Percentiles rank a stretch among this genome's conserved stretches.
phyloP scores from a whole-genome alignment of 2,113 vertebrate species.

The Alexandromys fortis region DNA sequence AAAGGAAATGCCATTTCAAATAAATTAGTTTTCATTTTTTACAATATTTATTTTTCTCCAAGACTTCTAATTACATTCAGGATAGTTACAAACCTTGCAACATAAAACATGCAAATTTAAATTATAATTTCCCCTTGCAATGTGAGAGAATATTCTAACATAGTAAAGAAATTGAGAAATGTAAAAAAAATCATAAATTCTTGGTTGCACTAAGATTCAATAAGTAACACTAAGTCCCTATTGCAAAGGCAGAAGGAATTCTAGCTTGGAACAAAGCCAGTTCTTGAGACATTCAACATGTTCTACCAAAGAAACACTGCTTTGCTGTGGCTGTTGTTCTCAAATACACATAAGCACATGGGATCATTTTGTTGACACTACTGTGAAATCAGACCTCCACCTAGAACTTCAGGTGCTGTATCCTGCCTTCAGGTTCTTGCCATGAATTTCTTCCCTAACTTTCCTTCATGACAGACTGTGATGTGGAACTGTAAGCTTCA shows the following conservation, averaged over 20 bases:
- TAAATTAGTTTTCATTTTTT: background rate
- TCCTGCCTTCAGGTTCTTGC: background rate
- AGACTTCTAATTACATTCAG: background rate
- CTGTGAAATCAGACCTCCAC: background rate
- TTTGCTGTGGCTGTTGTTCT: background rate
- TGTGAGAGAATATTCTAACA: background rate
- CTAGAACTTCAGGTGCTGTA: background rate
- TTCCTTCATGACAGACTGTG: background rate
- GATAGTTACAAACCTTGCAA: constrained; percentile 19
- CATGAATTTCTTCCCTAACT: background rate
- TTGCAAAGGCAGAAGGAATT: background rate
- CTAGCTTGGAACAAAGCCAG: background rate
- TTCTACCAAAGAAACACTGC: background rate
- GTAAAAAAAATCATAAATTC: background rate
- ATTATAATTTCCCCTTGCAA: constrained; percentile 8
- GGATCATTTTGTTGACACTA: background rate
- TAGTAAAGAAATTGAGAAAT: background rate
- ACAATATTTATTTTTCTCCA: constrained; percentile 21
- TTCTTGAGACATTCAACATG: background rate
- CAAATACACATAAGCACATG: background rate
- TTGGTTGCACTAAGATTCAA: background rate
- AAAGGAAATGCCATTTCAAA: background rate
- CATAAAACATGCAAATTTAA: background rate
- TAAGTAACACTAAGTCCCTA: background rate
- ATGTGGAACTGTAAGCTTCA: background rate